phyloP scores from a whole-genome alignment of 2,888 invertebrate genomes.

The Campoplex capitator region DNA sequence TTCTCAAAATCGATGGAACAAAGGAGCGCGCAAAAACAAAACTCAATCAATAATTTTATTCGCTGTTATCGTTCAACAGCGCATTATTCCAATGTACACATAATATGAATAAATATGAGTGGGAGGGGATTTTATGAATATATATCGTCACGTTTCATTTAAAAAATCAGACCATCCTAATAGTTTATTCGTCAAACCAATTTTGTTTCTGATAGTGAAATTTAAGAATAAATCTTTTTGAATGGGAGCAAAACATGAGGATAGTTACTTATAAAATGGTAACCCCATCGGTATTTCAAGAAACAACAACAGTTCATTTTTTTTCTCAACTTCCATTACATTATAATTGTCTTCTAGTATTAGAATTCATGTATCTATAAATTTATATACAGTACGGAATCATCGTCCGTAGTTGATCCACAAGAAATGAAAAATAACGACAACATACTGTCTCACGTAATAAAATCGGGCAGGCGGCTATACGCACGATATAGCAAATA shows the following conservation, averaged over 20 bases:
- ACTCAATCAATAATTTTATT: constrained; percentile 23
- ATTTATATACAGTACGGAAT: constrained; percentile 68
- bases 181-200: not conserved
- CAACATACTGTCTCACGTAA: constrained; percentile 39
- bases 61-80: not conserved
- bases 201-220: not conserved
- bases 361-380: constrained; percentile 73
- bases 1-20: not conserved
- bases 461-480: constrained; percentile 18
- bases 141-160: not conserved
- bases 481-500: constrained; percentile 18
- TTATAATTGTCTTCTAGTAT: constrained; percentile 71
- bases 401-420: constrained; percentile 71
- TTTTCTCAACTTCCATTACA: constrained; percentile 69
- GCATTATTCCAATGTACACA: constrained; percentile 35
- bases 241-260: not conserved
- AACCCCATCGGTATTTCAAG: not conserved
- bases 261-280: not conserved
- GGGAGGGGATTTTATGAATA: constrained; percentile 4
- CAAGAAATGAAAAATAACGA: constrained; percentile 56
- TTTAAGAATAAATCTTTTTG: not conserved
- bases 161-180: not conserved
- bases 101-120: constrained; percentile 33
- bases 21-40: not conserved
- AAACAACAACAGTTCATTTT: constrained; percentile 12